A percentile compares a stretch with the other conserved stretches of the same genome.
Evolutionary conservation across 2,797 vertebrate species (phyloP).

Genomic region (Pipistrellus kuhlii): DNA sequence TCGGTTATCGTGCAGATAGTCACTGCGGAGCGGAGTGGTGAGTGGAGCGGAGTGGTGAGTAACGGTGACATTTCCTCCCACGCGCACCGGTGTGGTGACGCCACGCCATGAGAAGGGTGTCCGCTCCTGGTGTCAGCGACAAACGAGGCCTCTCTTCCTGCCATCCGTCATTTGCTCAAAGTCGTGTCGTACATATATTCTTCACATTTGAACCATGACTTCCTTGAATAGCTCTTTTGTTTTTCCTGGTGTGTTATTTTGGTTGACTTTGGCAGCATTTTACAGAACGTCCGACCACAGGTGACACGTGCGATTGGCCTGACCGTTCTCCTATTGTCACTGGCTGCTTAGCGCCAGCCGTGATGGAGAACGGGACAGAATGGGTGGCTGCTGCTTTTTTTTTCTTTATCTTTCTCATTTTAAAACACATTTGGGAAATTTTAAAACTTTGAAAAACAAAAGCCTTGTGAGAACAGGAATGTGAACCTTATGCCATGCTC

Average conservation of each 20-base stretch:
- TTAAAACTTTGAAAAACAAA: neutral
- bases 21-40: neutral
- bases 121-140: neutral
- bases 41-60: neutral
- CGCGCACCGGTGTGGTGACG: neutral
- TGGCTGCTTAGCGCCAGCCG: neutral
- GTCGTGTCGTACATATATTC: neutral
- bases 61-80: neutral
- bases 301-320: neutral
- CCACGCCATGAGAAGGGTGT: neutral
- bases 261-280: slow-evolving; percentile 27
- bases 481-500: neutral
- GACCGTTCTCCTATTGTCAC: neutral
- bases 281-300: neutral
- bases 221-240: neutral
- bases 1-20: neutral
- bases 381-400: neutral
- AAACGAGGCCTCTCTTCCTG: neutral
- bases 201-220: neutral
- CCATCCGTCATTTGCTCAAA: neutral
- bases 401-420: neutral
- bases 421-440: neutral
- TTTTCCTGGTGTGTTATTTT: neutral
- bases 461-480: neutral
- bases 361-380: no score